A percentile compares a stretch with the other conserved stretches of the same genome.
Evolutionary conservation across 2,888 invertebrate species (phyloP).

Genomic region (Incurvaria masculella): DNA sequence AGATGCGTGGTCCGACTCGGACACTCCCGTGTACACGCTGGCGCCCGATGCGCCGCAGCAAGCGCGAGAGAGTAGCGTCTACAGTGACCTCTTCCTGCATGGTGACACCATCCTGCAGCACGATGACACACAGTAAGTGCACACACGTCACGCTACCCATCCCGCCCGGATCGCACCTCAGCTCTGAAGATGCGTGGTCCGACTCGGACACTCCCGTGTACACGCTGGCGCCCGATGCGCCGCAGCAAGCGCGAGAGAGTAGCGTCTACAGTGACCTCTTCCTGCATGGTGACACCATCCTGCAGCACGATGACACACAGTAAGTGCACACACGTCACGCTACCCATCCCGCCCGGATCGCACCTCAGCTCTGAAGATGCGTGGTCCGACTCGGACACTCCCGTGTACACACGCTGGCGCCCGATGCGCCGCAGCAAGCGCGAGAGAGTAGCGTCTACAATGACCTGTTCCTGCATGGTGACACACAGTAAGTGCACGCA

Average conservation of each 20-base stretch:
- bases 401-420: neutral
- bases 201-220: too few species aligned
- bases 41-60: neutral
- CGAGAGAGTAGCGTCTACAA: too few species aligned
- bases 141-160: constrained; percentile 48
- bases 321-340: constrained; percentile 41
- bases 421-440: neutral
- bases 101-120: constrained; percentile 35
- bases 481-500: constrained; percentile 42
- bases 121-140: constrained; percentile 46
- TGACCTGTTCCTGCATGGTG: constrained; percentile 47
- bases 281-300: constrained; percentile 36
- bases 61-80: constrained; percentile 33
- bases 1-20: constrained; percentile 8
- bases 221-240: neutral
- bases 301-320: constrained; percentile 46
- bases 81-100: constrained; percentile 45
- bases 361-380: constrained; percentile 10
- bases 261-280: constrained; percentile 45
- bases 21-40: too few species aligned
- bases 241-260: constrained; percentile 21
- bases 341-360: constrained; percentile 30
- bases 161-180: constrained; percentile 14
- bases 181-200: constrained; percentile 11
- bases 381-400: constrained; percentile 5